Base-by-base conservation (phyloP, 2,113 vertebrate species). In the Lontra canadensis region DNA sequence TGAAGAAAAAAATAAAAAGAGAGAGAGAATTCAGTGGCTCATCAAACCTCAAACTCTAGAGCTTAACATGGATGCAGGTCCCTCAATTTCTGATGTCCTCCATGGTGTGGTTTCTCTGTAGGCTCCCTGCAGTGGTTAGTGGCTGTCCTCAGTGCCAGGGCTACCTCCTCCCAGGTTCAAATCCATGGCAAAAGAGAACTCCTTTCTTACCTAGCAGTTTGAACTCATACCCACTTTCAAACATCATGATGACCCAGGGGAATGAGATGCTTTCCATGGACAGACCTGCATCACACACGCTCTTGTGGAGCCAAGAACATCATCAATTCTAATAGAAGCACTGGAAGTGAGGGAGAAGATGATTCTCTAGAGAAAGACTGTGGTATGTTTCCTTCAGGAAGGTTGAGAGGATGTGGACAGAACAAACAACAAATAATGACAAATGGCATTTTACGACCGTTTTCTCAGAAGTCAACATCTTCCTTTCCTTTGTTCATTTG, bases 401-500 rank as follows among this genome's bases (percentile, higher is more conserved):
- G 36, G 18, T 44, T 67, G 87, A 82, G 71, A 63, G 34, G 44
- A 42, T 63, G 21, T 74, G 81, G 36, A 73, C 67, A 47, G 39
- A 1, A 65, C 6, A 39, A 34, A 73, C 52, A 74, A 42, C 14
- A 80, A 44, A 85, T 71, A 57, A 79, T 57, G 81, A 63, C 44
- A 96, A 87, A 78, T 36, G 36, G 63, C 69, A 39, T 92, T 84
- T 95, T 81, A 49, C 31, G 63, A 85, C 73, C 42, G 29, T 49
- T 59, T 92, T 88, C 79, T 93, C 84, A 94, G 90, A 97, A 97
- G 95, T 85, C 93, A 88, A 29, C 12, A 1, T 78, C 86, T 96
- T 97, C 78, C 69, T 92, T 86, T 92, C 80, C 88, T 97, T 98
- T 96, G 92, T 97, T 96, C 96, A 82, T 96, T 93, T 96, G 93